These are phyloP conservation scores for Volucella inflata DNA, from an alignment of 2,888 invertebrate genomes.

Conservation along the genomic window DNA sequence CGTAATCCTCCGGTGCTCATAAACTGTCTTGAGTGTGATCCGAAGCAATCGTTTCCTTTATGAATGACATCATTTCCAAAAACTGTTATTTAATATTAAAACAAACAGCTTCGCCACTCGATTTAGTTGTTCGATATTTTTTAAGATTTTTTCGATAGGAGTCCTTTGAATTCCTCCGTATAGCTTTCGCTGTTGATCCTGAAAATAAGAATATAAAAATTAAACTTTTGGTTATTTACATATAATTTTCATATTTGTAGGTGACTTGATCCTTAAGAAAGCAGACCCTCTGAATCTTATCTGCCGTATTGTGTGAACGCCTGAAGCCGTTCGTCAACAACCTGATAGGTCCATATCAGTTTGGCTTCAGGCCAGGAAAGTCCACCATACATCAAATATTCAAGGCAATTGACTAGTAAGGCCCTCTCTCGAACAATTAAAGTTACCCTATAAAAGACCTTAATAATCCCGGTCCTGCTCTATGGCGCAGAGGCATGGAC, in stretches of 20 bases:
- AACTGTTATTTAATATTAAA: slow-evolving; percentile 21
- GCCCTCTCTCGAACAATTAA: too few relatives aligned
- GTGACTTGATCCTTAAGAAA: too few relatives aligned
- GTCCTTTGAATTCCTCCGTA: slow-evolving; percentile 10
- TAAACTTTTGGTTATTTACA: slow-evolving; percentile 4
- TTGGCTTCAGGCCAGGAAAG: too few relatives aligned
- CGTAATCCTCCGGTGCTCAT: background rate
- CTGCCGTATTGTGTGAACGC: too few relatives aligned
- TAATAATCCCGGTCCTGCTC: too few relatives aligned
- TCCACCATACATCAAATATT: too few relatives aligned
- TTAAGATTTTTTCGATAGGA: slow-evolving; percentile 15
- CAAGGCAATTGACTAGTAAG: too few relatives aligned
- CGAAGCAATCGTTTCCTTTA: slow-evolving; percentile 17
- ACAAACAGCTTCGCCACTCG: slow-evolving; percentile 20
- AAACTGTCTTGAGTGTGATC: slow-evolving; percentile 26
- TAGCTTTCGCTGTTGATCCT: slow-evolving; percentile 18
- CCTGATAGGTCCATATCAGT: too few relatives aligned
- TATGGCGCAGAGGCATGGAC: too few relatives aligned
- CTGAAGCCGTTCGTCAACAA: too few relatives aligned
- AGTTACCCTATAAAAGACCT: too few relatives aligned
- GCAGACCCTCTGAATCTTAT: too few relatives aligned
- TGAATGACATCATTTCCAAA: slow-evolving; percentile 15
- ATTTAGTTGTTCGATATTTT: slow-evolving; percentile 22
- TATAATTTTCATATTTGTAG: background rate
- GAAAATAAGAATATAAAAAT: slow-evolving; percentile 12